Evolutionary conservation across 1,140 invertebrate genomes (phyloP).

Genomic region (Platorchestia sp.): DNA sequence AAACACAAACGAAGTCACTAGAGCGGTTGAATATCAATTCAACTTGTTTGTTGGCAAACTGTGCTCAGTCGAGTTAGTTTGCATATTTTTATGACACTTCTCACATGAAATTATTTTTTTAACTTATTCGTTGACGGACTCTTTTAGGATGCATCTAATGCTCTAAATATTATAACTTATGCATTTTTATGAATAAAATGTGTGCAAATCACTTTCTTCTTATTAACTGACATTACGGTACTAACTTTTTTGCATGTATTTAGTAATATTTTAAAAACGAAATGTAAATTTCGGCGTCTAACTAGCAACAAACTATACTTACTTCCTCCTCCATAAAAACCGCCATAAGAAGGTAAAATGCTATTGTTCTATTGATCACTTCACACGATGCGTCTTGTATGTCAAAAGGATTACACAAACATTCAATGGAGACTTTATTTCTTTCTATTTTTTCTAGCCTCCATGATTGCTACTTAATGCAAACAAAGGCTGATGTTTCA

Average conservation of each 20-base stretch:
- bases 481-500: too few relatives aligned
- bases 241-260: not conserved
- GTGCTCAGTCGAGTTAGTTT: not conserved
- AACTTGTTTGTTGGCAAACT: not conserved
- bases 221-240: not conserved
- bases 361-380: not conserved
- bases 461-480: too few relatives aligned
- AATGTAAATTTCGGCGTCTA: not conserved
- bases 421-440: too few relatives aligned
- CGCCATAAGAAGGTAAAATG: not conserved
- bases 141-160: too few relatives aligned
- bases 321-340: not conserved
- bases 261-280: not conserved
- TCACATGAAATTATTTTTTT: not conserved
- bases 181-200: not conserved
- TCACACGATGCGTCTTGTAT: not conserved
- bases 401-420: too few relatives aligned
- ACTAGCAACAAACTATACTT: not conserved
- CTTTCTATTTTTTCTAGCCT: too few relatives aligned
- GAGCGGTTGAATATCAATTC: not conserved
- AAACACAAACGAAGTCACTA: not conserved
- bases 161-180: too few relatives aligned
- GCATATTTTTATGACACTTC: not conserved
- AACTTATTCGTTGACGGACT: too few relatives aligned
- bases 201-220: not conserved